Evolutionary conservation across 2,797 vertebrate genomes (phyloP), one percentile per base, ranked within the genome.

Genomic region (Urophycis tenuis): DNA sequence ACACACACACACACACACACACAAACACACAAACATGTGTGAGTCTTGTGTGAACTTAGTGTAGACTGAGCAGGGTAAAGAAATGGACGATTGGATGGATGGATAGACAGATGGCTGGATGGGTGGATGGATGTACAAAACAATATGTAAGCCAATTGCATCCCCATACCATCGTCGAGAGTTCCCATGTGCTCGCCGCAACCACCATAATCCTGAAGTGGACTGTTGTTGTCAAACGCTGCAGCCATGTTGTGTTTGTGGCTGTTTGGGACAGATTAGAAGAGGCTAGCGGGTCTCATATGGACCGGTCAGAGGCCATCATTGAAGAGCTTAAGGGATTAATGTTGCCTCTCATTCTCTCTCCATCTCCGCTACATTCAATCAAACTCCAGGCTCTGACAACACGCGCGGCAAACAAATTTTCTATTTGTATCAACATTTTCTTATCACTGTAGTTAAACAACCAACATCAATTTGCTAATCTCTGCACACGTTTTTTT

Each of bases 281-380:
- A 77, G 84, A 88, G 89, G 90, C 87, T 88, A 92, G 91, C 92
- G 91, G 92, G 93, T 92, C 91, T 93, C 92, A 93, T 93, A 92
- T 90, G 91, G 89, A 88, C 91, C 86, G 90, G 92, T 92, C 92
- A 94, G 90, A 91, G 91, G 91, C 89, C 92, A 93, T 92, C 90
- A 89, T 90, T 91, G 90, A 92, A 92, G 87, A 91, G 90, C 89
- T 94, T 94, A 94, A 92, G 75, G 92, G 92, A 94, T 94, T 94
- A 94, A 92, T 91, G 88, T 89, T 33, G 14, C 69, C 69, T 71
- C 69, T 33, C 69, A 31, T 33, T 71, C 69, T 19, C 85, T 85
- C 79, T 86, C 81, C 75, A 82, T 84, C 85, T 80, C 78, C 85
- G 87, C 86, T 87, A 92, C 90, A 92, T 93, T 92, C 90, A 90